phyloP scores from a whole-genome alignment of 1,140 invertebrate species.

The Augochlora pura region DNA sequence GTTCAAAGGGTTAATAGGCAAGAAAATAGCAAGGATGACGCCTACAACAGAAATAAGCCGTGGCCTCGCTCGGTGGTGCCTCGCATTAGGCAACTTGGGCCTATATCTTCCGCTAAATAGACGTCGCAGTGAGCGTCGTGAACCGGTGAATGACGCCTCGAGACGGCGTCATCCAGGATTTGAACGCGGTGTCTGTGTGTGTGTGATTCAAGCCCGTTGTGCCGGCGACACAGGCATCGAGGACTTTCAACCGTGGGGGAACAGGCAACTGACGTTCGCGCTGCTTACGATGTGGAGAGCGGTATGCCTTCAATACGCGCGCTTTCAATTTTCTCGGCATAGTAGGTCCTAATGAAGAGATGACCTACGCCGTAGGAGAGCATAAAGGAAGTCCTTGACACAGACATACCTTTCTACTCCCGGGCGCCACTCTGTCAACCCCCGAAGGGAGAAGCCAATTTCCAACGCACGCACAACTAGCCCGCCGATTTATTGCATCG shows the following conservation, averaged over 20 bases:
- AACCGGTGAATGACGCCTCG: neutral
- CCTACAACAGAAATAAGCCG: no score
- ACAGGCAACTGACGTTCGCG: conserved; percentile 13
- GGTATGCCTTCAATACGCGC: conserved; percentile 22
- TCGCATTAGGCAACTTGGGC: no score
- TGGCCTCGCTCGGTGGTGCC: no score
- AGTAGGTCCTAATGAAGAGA: conserved; percentile 71
- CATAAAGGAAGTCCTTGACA: conserved; percentile 55
- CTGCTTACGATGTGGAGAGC: conserved; percentile 35
- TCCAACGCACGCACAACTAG: neutral
- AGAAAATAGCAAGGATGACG: no score
- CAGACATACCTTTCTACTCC: conserved; percentile 44
- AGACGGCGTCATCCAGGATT: neutral
- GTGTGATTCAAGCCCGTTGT: conserved; percentile 11
- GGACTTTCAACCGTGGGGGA: conserved; percentile 1
- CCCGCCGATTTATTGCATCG: no score
- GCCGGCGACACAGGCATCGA: neutral
- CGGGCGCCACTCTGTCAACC: conserved; percentile 22
- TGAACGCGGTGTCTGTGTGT: no score
- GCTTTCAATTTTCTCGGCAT: conserved; percentile 77
- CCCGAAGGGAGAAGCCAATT: conserved; percentile 41
- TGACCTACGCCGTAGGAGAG: conserved; percentile 57
- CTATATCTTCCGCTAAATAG: conserved; percentile 18
- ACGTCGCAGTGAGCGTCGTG: conserved; percentile 10
- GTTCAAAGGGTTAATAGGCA: no score